Evolutionary conservation across 2,797 vertebrate species (phyloP).

Genomic region (Pogoniulus pusillus): DNA sequence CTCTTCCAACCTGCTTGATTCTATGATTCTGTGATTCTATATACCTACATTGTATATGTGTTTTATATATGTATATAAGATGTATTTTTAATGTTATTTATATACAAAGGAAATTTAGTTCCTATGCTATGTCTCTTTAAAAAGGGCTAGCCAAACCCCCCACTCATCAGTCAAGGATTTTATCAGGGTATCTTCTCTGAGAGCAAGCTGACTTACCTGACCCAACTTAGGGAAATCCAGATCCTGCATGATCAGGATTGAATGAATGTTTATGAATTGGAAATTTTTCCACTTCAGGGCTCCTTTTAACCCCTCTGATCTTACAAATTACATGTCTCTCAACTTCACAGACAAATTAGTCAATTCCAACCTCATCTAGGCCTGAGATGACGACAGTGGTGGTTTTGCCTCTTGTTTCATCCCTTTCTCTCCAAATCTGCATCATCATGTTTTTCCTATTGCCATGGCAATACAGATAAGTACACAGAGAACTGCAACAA

Average conservation of each 20-base stretch:
- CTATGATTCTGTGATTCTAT: no score
- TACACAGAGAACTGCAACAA: conserved; percentile 20
- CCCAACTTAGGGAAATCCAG: background rate
- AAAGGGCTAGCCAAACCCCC: background rate
- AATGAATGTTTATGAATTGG: conserved; percentile 23
- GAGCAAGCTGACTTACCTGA: background rate
- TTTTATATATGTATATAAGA: background rate
- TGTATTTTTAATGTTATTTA: background rate
- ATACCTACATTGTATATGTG: no score
- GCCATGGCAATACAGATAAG: conserved; percentile 66
- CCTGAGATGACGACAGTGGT: conserved; percentile 6
- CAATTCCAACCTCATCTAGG: conserved; percentile 25
- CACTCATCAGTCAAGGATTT: background rate
- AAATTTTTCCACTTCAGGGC: conserved; percentile 42
- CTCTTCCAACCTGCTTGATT: no score
- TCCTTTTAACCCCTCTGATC: conserved; percentile 61
- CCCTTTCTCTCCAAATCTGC: conserved; percentile 47
- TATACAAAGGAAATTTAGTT: background rate
- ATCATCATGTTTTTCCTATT: conserved; percentile 61
- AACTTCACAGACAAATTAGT: conserved; percentile 49
- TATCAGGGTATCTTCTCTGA: background rate
- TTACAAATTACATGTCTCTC: conserved; percentile 32
- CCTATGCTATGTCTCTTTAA: background rate
- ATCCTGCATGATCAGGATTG: background rate
- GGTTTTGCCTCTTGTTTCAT: conserved; percentile 37